These are phyloP conservation scores for Boloria selene DNA, from an alignment of 2,888 invertebrate species.

Conservation along the genomic window DNA sequence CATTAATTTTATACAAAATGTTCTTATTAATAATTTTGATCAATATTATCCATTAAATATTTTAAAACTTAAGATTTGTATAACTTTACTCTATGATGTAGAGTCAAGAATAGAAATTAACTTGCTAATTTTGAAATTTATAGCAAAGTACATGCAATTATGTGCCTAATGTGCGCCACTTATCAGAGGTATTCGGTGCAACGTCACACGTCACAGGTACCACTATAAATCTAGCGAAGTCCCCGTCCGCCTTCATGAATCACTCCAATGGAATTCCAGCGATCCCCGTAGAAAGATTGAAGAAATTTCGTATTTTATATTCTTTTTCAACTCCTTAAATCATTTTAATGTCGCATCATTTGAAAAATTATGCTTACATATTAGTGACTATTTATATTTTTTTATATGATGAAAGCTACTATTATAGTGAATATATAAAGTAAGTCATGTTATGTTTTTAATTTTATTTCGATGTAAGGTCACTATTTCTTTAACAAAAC, in stretches of 20 bases:
- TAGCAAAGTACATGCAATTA: slow-evolving; percentile 27
- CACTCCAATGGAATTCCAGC: slow-evolving; percentile 48
- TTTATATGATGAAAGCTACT: not conserved
- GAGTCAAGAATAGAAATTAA: not conserved
- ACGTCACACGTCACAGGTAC: slow-evolving; percentile 65
- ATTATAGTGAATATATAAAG: too few species aligned
- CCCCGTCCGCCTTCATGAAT: slow-evolving; percentile 60
- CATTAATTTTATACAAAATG: too few species aligned
- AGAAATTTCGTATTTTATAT: slow-evolving; percentile 38
- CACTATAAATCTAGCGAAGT: slow-evolving; percentile 67
- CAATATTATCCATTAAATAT: too few species aligned
- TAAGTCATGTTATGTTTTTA: too few species aligned
- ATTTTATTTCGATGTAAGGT: too few species aligned
- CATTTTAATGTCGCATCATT: not conserved
- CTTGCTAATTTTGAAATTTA: slow-evolving; percentile 7
- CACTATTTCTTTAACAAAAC: not conserved
- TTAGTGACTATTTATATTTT: not conserved
- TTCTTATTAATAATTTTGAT: too few species aligned
- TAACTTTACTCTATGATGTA: too few species aligned
- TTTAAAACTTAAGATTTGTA: too few species aligned
- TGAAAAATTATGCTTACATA: not conserved
- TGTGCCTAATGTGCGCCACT: slow-evolving; percentile 32
- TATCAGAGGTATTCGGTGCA: slow-evolving; percentile 57
- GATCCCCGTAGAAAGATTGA: slow-evolving; percentile 37
- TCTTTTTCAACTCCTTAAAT: slow-evolving; percentile 1